Evolutionary conservation across 2,113 vertebrate species (phyloP), one percentile per base, ranked within the genome.

Genomic region (Megaceryle maxima): DNA sequence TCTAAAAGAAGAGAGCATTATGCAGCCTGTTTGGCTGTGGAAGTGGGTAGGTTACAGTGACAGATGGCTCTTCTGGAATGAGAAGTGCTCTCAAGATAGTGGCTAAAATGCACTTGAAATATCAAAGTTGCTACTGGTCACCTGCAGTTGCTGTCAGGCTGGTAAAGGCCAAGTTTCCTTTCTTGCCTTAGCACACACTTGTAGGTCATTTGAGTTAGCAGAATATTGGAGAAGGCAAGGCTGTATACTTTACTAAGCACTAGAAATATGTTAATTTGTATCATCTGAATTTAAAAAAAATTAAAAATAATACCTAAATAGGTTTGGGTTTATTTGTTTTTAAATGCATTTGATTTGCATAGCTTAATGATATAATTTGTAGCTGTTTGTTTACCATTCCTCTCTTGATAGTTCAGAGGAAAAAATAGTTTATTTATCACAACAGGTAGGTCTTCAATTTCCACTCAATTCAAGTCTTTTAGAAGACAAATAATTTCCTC

Each of bases 401-500:
- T 91, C 35, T 83, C 69, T 56, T 76, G 28, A 67, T 76, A 72
- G 20, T 62, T 83, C 43, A 44, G 55, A 64, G 35, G 7, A 81
- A 73, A 79, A 90, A 87, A 13, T 2, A 10, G 7, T 80, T 78
- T 75, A 4, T 94, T 74, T 91, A 67, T 93, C 64, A 67, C 70
- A 90, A 50, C 67, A 29, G 33, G 22, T 75, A 37, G 16, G 41
- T 85, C 80, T 91, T 84, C 56, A 72, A 57, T 89, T 93, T 93
- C 66, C 39, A 62, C 29, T 91, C 35, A 82, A 50, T 84, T 91
- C 53, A 60, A 78, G 51, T n/a, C 43, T 73, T 89, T 85, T 12
- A 66, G 56, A 68, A 94, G 39, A 83, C 29, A 91, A 92, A 96
- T 87, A 56, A 91, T 94, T 90, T 88, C 43, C 19, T 69, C 35